Conservation (phyloP, 2,797 vertebrate species). For the Liasis olivaceus region DNA sequence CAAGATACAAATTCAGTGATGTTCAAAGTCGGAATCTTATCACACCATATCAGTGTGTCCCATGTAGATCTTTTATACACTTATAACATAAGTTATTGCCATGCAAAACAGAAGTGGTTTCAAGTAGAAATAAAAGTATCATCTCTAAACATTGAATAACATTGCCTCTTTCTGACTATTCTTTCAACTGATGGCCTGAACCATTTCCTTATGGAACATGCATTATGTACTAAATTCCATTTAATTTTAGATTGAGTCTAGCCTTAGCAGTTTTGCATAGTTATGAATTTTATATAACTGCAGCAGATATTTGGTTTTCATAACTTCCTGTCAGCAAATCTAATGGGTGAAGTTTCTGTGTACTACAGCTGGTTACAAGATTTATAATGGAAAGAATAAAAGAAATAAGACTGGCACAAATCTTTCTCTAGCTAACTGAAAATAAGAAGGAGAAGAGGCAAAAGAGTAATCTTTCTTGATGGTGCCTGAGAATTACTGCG, state of each 20-base stretch:
- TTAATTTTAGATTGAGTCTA: slow-evolving; percentile 29
- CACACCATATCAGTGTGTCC: neutral
- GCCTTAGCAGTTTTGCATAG: slow-evolving; percentile 36
- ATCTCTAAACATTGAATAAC: neutral
- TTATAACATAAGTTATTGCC: neutral
- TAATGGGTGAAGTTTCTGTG: slow-evolving; percentile 4
- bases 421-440: slow-evolving; percentile 38
- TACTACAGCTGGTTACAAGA: slow-evolving; percentile 32
- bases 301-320: slow-evolving; percentile 21
- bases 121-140: neutral
- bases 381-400: slow-evolving; percentile 27
- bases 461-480: slow-evolving; percentile 51
- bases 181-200: neutral
- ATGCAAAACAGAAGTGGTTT: neutral
- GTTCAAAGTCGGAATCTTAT: neutral
- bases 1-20: neutral
- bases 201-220: slow-evolving; percentile 1
- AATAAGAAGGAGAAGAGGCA: slow-evolving; percentile 42
- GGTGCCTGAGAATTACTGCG: slow-evolving; percentile 33
- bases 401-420: slow-evolving; percentile 24
- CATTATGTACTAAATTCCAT: slow-evolving; percentile 18
- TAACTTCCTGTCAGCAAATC: slow-evolving; percentile 30
- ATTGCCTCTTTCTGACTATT: neutral
- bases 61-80: neutral
- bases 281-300: slow-evolving; percentile 15